phyloP scores from a whole-genome alignment of 2,888 invertebrate species.

The Drosophila emarginata region DNA sequence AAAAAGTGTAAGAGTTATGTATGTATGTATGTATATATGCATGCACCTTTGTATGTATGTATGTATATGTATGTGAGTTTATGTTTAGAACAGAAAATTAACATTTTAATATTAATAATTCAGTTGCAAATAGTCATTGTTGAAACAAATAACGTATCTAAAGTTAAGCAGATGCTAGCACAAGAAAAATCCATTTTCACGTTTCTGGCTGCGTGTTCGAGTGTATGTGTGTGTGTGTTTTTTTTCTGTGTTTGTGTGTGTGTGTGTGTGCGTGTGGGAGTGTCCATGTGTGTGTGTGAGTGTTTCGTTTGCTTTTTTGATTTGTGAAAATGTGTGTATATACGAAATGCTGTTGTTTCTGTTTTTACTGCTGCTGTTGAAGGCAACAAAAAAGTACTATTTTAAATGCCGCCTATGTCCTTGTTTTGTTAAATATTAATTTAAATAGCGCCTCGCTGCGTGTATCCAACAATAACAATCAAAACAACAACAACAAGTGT shows the following conservation, averaged over 20 bases:
- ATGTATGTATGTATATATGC: conserved; percentile 31
- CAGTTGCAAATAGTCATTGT: background rate
- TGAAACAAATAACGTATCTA: conserved; percentile 1
- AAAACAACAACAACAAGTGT: conserved; percentile 28
- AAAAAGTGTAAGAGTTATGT: conserved; percentile 46
- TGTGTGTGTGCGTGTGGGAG: conserved; percentile 29
- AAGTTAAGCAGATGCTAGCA: conserved; percentile 43
- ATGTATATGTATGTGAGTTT: background rate
- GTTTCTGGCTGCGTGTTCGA: conserved; percentile 16
- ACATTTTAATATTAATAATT: background rate
- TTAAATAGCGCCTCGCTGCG: conserved; percentile 32
- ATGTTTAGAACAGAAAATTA: background rate
- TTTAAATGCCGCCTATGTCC: conserved; percentile 47
- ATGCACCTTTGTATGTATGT: conserved; percentile 12
- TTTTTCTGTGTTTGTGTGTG: conserved; percentile 30
- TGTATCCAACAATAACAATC: conserved; percentile 36
- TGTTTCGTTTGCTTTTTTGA: conserved; percentile 72
- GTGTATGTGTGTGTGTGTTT: conserved; percentile 37
- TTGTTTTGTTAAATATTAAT: conserved; percentile 44
- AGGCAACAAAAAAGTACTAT: conserved; percentile 26
- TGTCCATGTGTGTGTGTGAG: conserved; percentile 34
- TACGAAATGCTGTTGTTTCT: conserved; percentile 59
- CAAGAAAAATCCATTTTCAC: conserved; percentile 14
- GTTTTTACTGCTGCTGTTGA: conserved; percentile 35
- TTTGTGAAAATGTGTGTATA: conserved; percentile 78